Percentiles rank a stretch among this genome's conserved stretches.
phyloP scores from a whole-genome alignment of 2,797 vertebrate genomes.

The Malacoraja senta region DNA sequence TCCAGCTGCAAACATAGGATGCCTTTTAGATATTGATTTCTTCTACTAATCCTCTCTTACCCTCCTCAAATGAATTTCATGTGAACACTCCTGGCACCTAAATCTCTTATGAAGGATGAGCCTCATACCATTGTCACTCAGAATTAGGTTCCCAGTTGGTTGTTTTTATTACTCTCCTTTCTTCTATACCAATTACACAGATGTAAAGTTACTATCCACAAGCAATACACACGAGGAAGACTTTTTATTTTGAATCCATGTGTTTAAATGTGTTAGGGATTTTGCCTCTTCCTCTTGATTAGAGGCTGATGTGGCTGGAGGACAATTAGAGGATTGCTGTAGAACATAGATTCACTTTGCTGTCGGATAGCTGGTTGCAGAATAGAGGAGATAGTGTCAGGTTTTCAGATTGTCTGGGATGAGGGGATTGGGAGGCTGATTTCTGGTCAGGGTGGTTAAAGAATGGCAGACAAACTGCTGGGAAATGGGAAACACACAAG shows the following conservation, averaged over 20 bases:
- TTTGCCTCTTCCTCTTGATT: neutral
- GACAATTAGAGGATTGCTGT: neutral
- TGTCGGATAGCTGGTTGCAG: neutral
- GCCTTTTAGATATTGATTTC: slow-evolving; percentile 18
- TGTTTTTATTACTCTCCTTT: neutral
- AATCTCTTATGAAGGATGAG: neutral
- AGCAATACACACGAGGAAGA: neutral
- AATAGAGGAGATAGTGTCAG: neutral
- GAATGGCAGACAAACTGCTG: neutral
- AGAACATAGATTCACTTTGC: neutral
- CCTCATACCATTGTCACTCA: neutral
- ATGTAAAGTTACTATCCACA: neutral
- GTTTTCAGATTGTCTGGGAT: neutral
- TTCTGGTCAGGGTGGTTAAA: neutral
- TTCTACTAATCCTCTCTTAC: neutral
- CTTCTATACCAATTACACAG: neutral
- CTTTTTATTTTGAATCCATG: neutral
- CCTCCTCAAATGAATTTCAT: neutral
- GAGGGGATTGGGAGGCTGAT: neutral
- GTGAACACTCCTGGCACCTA: neutral
- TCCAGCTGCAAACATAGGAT: slow-evolving; percentile 63
- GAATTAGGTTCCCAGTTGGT: neutral
- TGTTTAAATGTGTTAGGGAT: neutral
- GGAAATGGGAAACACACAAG: neutral
- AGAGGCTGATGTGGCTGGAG: neutral